Conservation (phyloP, 2,888 invertebrate species). For the Sphinx pinastri region DNA sequence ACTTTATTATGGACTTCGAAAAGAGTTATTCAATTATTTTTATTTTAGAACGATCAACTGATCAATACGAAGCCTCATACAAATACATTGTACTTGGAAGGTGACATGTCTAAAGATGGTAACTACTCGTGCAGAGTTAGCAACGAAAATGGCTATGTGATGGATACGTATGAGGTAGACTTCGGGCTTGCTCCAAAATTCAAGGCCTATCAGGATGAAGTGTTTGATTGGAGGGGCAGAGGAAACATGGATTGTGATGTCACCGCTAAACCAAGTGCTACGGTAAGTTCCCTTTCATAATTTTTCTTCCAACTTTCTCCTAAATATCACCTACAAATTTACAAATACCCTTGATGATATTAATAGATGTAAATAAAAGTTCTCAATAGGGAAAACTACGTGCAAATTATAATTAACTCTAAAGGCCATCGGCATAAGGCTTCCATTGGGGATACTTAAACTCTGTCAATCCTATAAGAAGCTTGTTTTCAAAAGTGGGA, state of each 20-base stretch:
- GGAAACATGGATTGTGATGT: neutral
- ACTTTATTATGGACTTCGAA: too few relatives aligned
- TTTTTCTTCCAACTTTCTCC: neutral
- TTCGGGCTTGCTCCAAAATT: neutral
- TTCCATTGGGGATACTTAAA: too few relatives aligned
- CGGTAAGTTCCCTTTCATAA: neutral
- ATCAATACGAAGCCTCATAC: neutral
- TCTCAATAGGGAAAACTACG: too few relatives aligned
- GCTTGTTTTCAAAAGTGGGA: too few relatives aligned
- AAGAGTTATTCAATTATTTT: too few relatives aligned
- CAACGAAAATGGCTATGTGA: neutral
- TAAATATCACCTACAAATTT: neutral
- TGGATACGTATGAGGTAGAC: neutral
- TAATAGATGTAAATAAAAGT: too few relatives aligned
- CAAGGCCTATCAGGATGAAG: neutral
- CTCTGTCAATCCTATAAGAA: too few relatives aligned
- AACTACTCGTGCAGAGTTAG: neutral
- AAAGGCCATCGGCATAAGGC: too few relatives aligned
- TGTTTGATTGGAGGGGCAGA: neutral
- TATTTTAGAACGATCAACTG: neutral
- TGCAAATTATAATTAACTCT: too few relatives aligned
- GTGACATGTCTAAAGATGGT: neutral
- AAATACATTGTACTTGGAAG: neutral
- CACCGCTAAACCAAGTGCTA: neutral
- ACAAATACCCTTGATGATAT: too few relatives aligned